Conservation (phyloP, 2,797 vertebrate species). For the Galagoides demidoff region DNA sequence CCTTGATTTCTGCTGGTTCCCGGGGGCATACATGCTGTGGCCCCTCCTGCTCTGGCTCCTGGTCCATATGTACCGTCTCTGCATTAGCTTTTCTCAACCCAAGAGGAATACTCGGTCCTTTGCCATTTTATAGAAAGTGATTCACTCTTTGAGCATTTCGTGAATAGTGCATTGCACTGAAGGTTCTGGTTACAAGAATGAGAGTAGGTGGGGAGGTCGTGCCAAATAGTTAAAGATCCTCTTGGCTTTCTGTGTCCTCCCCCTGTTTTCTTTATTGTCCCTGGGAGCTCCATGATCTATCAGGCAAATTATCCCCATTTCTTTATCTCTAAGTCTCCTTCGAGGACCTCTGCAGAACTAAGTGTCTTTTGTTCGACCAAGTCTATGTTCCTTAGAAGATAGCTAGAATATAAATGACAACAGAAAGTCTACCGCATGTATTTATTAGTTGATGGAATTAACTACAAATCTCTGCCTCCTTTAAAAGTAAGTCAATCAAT, state of each 20-base stretch:
- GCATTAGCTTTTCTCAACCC: neutral
- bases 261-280: neutral
- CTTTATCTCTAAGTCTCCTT: neutral
- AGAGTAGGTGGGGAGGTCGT: neutral
- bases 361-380: neutral
- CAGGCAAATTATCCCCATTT: neutral
- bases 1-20: neutral
- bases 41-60: neutral
- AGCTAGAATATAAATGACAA: neutral
- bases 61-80: neutral
- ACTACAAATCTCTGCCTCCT: neutral
- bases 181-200: neutral
- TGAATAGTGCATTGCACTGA: neutral
- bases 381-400: neutral
- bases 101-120: slow-evolving; percentile 10
- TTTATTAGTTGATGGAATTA: neutral
- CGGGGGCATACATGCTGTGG: neutral
- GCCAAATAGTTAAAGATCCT: neutral
- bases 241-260: neutral
- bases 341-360: neutral
- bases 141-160: neutral
- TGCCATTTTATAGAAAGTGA: neutral
- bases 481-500: neutral
- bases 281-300: neutral
- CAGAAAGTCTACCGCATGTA: neutral